Evolutionary conservation across 2,888 invertebrate genomes (phyloP).

Genomic region (Craniophora ligustri): DNA sequence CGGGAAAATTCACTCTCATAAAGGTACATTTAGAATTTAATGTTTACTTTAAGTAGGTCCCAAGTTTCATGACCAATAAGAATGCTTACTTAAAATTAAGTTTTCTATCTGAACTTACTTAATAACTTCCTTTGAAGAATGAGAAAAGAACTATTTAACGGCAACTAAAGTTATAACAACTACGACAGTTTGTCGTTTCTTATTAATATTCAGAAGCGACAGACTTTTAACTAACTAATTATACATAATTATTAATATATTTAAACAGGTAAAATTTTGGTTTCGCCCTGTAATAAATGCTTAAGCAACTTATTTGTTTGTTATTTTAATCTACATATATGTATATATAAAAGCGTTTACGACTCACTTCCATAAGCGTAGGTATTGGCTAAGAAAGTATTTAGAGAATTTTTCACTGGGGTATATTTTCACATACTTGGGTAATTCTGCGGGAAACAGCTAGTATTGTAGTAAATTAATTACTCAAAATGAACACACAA

Average conservation of each 20-base stretch:
- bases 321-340: constrained; percentile 43
- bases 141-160: constrained; percentile 67
- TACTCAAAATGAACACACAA: no score
- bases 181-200: constrained; percentile 64
- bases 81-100: constrained; percentile 45
- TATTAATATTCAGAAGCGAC: constrained; percentile 59
- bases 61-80: constrained; percentile 35
- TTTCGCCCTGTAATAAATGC: constrained; percentile 31
- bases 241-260: constrained; percentile 44
- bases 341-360: no score
- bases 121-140: constrained; percentile 66
- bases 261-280: constrained; percentile 36
- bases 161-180: constrained; percentile 66
- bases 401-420: no score
- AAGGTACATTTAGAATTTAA: constrained; percentile 34
- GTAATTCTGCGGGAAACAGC: no score
- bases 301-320: no score
- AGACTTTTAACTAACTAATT: constrained; percentile 50
- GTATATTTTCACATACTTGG: no score
- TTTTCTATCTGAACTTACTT: constrained; percentile 59
- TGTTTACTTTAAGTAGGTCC: constrained; percentile 28
- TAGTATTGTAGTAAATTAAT: no score
- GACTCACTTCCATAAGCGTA: no score
- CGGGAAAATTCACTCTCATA: not conserved
- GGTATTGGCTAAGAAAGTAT: no score